Base-by-base conservation (phyloP, 2,797 vertebrate genomes). In the Pipistrellus pygmaeus region DNA sequence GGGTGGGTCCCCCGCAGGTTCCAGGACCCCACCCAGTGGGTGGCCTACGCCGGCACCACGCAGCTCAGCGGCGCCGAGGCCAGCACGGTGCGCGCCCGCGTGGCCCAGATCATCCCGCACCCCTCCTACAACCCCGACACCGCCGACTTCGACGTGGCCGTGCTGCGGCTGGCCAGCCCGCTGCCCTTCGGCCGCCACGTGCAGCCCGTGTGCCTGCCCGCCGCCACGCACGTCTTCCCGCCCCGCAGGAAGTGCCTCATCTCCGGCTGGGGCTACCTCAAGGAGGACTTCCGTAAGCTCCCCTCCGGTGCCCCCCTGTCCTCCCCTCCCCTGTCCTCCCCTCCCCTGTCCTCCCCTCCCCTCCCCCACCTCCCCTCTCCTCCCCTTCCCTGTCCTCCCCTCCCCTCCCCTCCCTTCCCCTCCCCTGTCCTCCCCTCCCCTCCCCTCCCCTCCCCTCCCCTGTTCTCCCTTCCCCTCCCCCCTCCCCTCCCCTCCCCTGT, bases 221-320 rank as follows among this genome's bases (percentile, higher is more conserved):
- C 99, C 0, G 75, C 97, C 1, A 97, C 98, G 12, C 99, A 99
- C 12, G 44, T 98, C 95, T 99, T 99, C 96, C 97, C 98, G 1
- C 82, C 99, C 0, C 98, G 99, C 77, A 98, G 98, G 97, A 99
- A 98, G 97, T 99, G 99, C 81, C 92, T 99, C 1, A 99, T 99
- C 98, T 99, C 99, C 0, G 99, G 99, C 90, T 99, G 99, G 99
- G 99, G 99, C 0, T 99, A 99, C 41, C 98, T 99, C 25, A 97
- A 96, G 96, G 98, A 99, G 97, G 99, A 98, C 95, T 99, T 98
- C 93, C 3, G 99, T 99, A 97, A 98, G 98, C 75, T 15, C 51
- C n/a, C n/a, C n/a, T n/a, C n/a, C n/a, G n/a, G n/a, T n/a, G n/a
- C n/a, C n/a, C n/a, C n/a, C n/a, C n/a, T n/a, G n/a, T n/a, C n/a